These are phyloP conservation scores for Melikaiella ostensackeni DNA, from an alignment of 2,888 invertebrate species.

Conservation along the genomic window DNA sequence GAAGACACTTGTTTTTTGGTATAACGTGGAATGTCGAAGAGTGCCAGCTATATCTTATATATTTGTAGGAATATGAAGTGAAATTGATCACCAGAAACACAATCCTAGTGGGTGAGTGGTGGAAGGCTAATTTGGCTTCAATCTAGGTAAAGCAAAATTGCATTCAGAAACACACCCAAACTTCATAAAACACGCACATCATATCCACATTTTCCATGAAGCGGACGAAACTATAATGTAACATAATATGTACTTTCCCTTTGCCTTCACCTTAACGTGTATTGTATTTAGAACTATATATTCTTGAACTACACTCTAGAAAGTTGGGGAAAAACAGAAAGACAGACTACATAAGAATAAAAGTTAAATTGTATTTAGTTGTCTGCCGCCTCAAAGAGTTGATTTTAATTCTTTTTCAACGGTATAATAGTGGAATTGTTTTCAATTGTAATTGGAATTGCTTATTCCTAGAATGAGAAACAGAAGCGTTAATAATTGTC, in stretches of 20 bases:
- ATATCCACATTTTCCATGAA: neutral
- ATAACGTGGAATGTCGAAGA: no score
- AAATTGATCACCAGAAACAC: no score
- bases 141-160: neutral
- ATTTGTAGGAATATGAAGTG: no score
- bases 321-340: neutral
- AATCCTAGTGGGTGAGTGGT: neutral
- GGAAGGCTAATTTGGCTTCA: neutral
- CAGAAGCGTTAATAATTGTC: neutral
- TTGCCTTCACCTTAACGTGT: neutral
- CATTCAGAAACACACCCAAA: neutral
- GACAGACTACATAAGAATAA: neutral
- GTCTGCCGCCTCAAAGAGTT: neutral
- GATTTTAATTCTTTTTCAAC: neutral
- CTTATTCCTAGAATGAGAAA: neutral
- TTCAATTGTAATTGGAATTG: neutral
- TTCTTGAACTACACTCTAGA: neutral
- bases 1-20: no score
- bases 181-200: neutral
- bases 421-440: neutral
- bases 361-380: neutral
- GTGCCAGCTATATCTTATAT: no score
- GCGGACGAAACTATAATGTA: neutral
- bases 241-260: neutral
- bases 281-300: neutral